Conservation (phyloP, 2,888 invertebrate species). For the Lycaena phlaeas region DNA sequence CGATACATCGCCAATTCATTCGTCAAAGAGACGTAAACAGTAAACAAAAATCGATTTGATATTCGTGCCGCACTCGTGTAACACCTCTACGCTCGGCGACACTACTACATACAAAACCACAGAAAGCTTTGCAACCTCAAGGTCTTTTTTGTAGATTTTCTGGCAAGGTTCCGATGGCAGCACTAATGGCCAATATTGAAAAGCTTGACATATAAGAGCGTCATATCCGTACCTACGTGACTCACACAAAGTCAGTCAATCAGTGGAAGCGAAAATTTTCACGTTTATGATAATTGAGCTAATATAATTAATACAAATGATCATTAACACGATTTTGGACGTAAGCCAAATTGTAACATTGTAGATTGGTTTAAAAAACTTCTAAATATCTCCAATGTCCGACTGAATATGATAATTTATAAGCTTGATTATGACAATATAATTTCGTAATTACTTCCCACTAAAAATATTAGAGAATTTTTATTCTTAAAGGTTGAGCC, state of each 20-base stretch:
- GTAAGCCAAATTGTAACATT: too few relatives aligned
- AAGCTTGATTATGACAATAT: too few relatives aligned
- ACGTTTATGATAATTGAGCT: too few relatives aligned
- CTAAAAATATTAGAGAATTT: too few relatives aligned
- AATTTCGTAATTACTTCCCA: too few relatives aligned
- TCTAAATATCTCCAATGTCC: too few relatives aligned
- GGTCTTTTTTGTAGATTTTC: conserved; percentile 51
- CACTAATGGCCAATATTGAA: conserved; percentile 46
- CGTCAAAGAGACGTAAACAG: conserved; percentile 26
- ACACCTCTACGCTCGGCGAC: conserved; percentile 42
- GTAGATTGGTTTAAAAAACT: too few relatives aligned
- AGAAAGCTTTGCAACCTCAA: conserved; percentile 47
- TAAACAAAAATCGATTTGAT: conserved; percentile 13
- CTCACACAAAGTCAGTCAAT: conserved; percentile 13
- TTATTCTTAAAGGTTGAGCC: too few relatives aligned
- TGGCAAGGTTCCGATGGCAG: conserved; percentile 54
- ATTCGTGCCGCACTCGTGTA: conserved; percentile 30
- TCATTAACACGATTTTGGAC: too few relatives aligned
- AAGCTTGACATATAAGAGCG: conserved; percentile 38
- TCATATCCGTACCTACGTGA: conserved; percentile 25
- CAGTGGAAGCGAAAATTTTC: too few relatives aligned
- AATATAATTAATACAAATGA: too few relatives aligned
- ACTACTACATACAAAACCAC: conserved; percentile 46
- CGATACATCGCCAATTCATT: conserved; percentile 45
- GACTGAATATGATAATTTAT: too few relatives aligned